These are phyloP conservation scores for Ageneiosus marmoratus DNA, from an alignment of 2,113 vertebrate species.

Conservation along the genomic window DNA sequence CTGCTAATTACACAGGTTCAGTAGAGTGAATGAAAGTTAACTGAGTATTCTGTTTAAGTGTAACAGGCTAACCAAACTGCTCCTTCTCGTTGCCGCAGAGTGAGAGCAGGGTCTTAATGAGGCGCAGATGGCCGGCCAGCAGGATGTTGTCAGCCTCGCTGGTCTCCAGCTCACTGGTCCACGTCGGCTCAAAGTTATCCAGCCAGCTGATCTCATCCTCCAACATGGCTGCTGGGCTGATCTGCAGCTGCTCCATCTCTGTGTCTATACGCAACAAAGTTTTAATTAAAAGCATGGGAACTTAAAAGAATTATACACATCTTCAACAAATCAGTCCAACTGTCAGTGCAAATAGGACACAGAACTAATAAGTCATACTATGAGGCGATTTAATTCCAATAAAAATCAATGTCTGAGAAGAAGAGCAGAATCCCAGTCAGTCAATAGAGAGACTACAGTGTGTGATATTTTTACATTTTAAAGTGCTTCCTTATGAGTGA, in stretches of 20 bases:
- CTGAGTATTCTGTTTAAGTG: background rate
- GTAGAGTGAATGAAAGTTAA: background rate
- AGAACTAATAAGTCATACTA: background rate
- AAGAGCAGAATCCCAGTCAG: background rate
- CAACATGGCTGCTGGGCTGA: conserved; percentile 92
- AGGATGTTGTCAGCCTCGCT: conserved; percentile 96
- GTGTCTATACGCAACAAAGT: conserved; percentile 72
- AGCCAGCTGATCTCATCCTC: conserved; percentile 99
- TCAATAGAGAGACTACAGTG: background rate
- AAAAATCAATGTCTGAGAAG: background rate
- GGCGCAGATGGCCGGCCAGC: conserved; percentile 89
- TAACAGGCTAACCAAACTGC: conserved; percentile 82
- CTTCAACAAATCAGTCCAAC: background rate
- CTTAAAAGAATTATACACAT: too few relatives aligned
- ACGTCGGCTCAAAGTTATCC: conserved; percentile 96
- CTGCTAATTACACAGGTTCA: background rate
- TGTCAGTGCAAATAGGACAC: background rate
- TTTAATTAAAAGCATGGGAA: too few relatives aligned
- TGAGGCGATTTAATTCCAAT: too few relatives aligned
- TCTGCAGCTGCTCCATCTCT: conserved; percentile 94
- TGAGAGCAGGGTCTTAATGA: conserved; percentile 96
- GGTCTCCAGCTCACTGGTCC: conserved; percentile 93
- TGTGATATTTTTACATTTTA: background rate
- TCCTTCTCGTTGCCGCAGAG: conserved; percentile 96
- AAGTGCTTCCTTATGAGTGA: background rate